Conservation (phyloP, 2,797 vertebrate species). For the Sarcoramphus papa region DNA sequence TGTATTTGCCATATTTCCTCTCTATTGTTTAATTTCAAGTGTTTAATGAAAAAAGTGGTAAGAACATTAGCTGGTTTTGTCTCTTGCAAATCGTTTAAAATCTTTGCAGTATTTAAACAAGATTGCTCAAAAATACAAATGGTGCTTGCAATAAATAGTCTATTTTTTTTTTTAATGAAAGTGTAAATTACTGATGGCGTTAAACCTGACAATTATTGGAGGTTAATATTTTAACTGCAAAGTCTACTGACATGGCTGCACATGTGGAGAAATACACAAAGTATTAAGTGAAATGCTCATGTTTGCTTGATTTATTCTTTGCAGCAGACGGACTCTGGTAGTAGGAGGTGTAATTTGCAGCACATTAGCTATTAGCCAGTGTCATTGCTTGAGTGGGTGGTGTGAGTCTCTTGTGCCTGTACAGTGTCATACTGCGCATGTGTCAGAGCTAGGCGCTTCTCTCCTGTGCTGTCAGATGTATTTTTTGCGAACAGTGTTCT, state of each 20-base stretch:
- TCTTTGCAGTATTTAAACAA: not conserved
- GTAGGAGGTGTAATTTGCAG: constrained; percentile 65
- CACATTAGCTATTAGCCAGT: constrained; percentile 59
- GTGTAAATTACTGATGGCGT: not conserved
- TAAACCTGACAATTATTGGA: not conserved
- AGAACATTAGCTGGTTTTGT: not conserved
- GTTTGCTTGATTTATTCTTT: constrained; percentile 33
- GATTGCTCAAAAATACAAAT: not conserved
- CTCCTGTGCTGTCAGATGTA: not conserved
- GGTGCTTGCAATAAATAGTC: not conserved
- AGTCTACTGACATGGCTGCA: constrained; percentile 1
- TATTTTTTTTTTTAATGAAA: not conserved
- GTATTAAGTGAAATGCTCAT: not conserved
- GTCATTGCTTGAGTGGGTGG: constrained; percentile 54
- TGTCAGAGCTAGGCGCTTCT: constrained; percentile 64
- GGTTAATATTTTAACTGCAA: not conserved
- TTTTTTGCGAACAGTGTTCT: not conserved
- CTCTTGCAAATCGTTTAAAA: not conserved
- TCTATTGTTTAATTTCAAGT: not conserved
- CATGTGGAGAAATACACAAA: constrained; percentile 21
- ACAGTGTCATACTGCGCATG: constrained; percentile 70
- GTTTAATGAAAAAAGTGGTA: not conserved
- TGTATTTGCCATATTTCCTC: not conserved
- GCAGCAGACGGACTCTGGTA: constrained; percentile 35
- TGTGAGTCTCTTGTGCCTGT: constrained; percentile 32